phyloP scores from a whole-genome alignment of 2,797 vertebrate genomes.

The Hyperoplus lanceolatus region DNA sequence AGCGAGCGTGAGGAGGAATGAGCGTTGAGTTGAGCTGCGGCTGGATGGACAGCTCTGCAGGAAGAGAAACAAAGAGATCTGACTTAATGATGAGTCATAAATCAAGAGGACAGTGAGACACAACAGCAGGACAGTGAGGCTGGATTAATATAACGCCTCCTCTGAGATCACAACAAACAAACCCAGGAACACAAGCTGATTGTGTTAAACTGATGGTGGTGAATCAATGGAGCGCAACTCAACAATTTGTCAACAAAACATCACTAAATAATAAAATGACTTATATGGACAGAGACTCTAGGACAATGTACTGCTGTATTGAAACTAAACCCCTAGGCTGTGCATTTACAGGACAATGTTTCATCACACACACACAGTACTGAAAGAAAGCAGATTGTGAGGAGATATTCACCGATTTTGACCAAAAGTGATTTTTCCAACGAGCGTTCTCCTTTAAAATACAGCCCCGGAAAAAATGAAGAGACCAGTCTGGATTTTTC shows the following conservation, averaged over 20 bases:
- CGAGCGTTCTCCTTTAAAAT: no score
- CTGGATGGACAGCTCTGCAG: slow-evolving; percentile 91
- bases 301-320: neutral
- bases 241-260: neutral
- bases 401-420: no score
- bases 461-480: no score
- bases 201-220: slow-evolving; percentile 8
- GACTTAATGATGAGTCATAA: slow-evolving; percentile 21
- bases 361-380: no score
- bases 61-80: slow-evolving; percentile 30
- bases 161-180: slow-evolving; percentile 4
- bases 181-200: neutral
- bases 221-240: neutral
- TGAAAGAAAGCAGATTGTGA: no score
- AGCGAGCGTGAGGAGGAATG: slow-evolving; percentile 90
- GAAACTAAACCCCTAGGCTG: neutral
- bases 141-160: slow-evolving; percentile 1
- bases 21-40: slow-evolving; percentile 91
- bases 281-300: neutral
- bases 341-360: no score
- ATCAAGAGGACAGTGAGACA: slow-evolving; percentile 8
- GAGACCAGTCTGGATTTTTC: no score
- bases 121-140: slow-evolving; percentile 18
- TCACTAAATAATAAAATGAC: neutral
- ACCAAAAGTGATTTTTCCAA: no score